These are phyloP conservation scores for Tichodroma muraria DNA, from an alignment of 2,113 vertebrate genomes.

Conservation along the genomic window DNA sequence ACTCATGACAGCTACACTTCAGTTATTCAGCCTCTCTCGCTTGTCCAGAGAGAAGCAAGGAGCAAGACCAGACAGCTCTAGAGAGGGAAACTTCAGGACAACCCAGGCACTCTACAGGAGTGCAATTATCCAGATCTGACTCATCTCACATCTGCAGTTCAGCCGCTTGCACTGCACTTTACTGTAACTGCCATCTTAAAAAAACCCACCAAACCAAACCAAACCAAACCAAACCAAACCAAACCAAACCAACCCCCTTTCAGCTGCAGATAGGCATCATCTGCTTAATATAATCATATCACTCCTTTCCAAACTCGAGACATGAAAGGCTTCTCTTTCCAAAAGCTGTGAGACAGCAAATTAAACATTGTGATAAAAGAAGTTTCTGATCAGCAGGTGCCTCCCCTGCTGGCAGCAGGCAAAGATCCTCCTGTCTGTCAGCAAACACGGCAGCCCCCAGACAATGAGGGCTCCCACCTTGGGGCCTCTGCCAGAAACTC, in stretches of 20 bases:
- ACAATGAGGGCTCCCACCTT: constrained; percentile 23
- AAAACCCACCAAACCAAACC: background rate
- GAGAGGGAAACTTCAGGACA: background rate
- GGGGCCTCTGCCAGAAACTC: constrained; percentile 6
- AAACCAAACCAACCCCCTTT: background rate
- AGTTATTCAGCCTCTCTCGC: background rate
- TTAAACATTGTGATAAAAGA: background rate
- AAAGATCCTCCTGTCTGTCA: constrained; percentile 1
- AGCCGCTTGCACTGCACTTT: background rate
- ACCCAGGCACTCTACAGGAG: background rate
- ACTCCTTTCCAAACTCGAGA: background rate
- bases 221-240: background rate
- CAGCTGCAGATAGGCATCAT: background rate
- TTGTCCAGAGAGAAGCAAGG: background rate
- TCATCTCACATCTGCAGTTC: background rate
- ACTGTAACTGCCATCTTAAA: background rate
- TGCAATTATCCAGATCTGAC: background rate
- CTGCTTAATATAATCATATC: background rate
- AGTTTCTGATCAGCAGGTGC: constrained; percentile 32
- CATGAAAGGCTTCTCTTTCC: constrained; percentile 19
- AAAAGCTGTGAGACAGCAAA: constrained; percentile 30
- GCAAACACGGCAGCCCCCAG: background rate
- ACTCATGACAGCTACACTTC: background rate
- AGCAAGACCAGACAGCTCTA: background rate
- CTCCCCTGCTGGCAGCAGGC: constrained; percentile 1